Percentiles rank a stretch among this genome's conserved stretches.
These are phyloP conservation scores for Acanthosoma haemorrhoidale DNA, from an alignment of 2,888 invertebrate genomes.

Conservation along the genomic window DNA sequence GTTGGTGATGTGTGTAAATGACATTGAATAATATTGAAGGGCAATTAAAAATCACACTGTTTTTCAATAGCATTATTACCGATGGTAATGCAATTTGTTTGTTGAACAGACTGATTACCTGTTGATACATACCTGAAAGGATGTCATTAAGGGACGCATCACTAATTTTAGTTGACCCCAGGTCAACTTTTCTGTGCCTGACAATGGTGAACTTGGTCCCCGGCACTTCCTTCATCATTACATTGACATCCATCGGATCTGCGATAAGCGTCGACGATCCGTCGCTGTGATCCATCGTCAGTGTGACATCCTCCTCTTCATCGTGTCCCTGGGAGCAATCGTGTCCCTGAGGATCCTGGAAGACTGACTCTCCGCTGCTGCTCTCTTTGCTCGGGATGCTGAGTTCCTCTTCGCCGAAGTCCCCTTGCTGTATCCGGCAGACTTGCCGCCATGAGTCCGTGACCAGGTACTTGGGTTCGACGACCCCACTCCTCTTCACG, in stretches of 20 bases:
- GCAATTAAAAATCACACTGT: too few species aligned
- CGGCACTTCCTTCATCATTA: slow-evolving; percentile 31
- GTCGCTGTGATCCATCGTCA: slow-evolving; percentile 39
- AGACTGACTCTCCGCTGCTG: slow-evolving; percentile 34
- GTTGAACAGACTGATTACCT: background rate
- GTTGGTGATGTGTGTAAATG: too few species aligned
- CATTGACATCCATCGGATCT: background rate
- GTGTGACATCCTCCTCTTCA: slow-evolving; percentile 44
- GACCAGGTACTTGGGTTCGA: slow-evolving; percentile 44
- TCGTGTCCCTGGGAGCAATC: slow-evolving; percentile 43
- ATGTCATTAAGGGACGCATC: slow-evolving; percentile 33
- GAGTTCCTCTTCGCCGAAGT: slow-evolving; percentile 25
- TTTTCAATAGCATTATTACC: too few species aligned
- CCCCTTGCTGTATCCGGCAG: slow-evolving; percentile 43
- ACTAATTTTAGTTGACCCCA: slow-evolving; percentile 49
- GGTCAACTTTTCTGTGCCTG: slow-evolving; percentile 58
- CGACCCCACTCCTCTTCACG: slow-evolving; percentile 21
- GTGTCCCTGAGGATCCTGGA: slow-evolving; percentile 29
- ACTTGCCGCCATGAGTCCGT: slow-evolving; percentile 48
- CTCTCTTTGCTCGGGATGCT: slow-evolving; percentile 37
- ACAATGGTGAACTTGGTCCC: slow-evolving; percentile 55
- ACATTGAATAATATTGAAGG: too few species aligned
- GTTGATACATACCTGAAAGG: slow-evolving; percentile 32
- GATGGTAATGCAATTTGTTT: too few species aligned
- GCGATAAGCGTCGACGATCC: slow-evolving; percentile 35